Conservation (phyloP, 2,888 invertebrate species). For the Drosophila borborema region DNA sequence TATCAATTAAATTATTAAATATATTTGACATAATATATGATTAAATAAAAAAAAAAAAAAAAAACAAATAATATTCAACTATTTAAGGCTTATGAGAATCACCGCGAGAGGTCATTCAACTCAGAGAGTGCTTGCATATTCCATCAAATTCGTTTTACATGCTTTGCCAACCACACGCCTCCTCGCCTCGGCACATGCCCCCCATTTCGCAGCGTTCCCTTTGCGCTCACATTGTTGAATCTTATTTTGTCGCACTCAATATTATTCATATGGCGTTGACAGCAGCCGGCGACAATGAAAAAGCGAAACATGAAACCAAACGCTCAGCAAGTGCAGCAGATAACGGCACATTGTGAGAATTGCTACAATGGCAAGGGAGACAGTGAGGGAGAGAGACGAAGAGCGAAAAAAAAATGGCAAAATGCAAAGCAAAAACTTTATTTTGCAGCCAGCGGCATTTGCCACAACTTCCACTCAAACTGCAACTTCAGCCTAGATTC, state of each 20-base stretch:
- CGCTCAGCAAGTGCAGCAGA: constrained; percentile 68
- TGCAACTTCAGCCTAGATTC: background rate
- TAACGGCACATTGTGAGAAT: constrained; percentile 71
- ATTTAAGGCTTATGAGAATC: background rate
- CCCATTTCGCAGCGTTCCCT: background rate
- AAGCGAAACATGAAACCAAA: constrained; percentile 69
- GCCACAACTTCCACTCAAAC: constrained; percentile 6
- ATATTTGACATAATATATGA: background rate
- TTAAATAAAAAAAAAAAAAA: background rate
- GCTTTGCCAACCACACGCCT: background rate
- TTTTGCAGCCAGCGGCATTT: constrained; percentile 37
- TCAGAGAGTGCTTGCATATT: constrained; percentile 14
- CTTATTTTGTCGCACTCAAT: constrained; percentile 47
- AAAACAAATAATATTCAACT: background rate
- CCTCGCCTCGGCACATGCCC: background rate
- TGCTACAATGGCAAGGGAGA: constrained; percentile 24
- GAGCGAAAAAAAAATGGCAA: constrained; percentile 29
- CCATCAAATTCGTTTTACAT: constrained; percentile 22
- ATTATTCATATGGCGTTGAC: constrained; percentile 74
- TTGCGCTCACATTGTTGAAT: constrained; percentile 19
- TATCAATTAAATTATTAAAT: background rate
- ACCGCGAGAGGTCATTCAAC: constrained; percentile 14
- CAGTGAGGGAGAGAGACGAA: background rate
- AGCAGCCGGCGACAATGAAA: constrained; percentile 56
- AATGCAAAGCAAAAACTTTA: constrained; percentile 41